A percentile compares a stretch with the other conserved stretches of the same genome.
Evolutionary conservation across 2,888 invertebrate genomes (phyloP).

Genomic region (Biston stratarius): DNA sequence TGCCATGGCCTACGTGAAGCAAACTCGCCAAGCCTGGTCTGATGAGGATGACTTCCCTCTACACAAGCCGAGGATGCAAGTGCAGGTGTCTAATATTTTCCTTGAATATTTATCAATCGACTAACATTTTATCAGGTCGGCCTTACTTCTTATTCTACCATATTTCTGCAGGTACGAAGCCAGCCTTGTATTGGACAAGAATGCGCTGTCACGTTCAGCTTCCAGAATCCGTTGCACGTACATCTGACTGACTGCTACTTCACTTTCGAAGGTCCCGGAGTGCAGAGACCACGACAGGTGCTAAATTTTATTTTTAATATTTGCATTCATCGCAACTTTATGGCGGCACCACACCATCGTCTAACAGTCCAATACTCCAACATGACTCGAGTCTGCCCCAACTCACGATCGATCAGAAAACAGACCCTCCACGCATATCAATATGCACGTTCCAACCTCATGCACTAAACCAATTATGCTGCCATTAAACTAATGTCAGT

Average conservation of each 20-base stretch:
- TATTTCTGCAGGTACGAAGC: conserved; percentile 68
- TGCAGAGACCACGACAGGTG: conserved; percentile 87
- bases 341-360: no score
- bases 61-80: conserved; percentile 88
- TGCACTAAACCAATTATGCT: no score
- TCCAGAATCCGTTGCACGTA: conserved; percentile 89
- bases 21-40: conserved; percentile 91
- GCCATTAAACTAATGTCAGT: neutral
- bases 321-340: neutral
- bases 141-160: neutral
- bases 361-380: no score
- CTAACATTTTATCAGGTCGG: no score
- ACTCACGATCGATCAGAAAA: no score
- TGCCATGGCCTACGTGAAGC: conserved; percentile 90
- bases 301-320: neutral
- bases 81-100: conserved; percentile 79
- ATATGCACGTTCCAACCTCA: no score
- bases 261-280: conserved; percentile 90
- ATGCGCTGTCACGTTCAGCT: conserved; percentile 85
- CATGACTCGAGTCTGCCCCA: no score
- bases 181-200: conserved; percentile 84
- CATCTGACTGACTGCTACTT: conserved; percentile 89
- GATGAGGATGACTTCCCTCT: conserved; percentile 91
- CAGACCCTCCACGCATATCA: no score
- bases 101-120: neutral